Evolutionary conservation across 2,888 invertebrate genomes (phyloP).

Genomic region (Ornithoptera alexandrae): DNA sequence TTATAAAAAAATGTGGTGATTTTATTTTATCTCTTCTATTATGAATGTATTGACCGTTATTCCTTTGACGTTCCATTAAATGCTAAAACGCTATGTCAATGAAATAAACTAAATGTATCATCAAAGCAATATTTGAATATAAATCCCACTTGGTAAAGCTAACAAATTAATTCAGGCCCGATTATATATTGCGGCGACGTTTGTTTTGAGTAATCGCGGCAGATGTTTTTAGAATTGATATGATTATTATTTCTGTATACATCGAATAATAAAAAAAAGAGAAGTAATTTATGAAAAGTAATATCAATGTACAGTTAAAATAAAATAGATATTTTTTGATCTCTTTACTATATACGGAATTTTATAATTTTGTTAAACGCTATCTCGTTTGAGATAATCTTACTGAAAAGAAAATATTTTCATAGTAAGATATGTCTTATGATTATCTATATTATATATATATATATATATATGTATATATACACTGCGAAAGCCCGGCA

Average conservation of each 20-base stretch:
- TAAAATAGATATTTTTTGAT: too few relatives aligned
- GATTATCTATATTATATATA: too few relatives aligned
- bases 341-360: too few relatives aligned
- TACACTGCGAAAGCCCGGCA: too few relatives aligned
- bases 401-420: too few relatives aligned
- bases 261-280: slow-evolving; percentile 8
- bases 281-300: not conserved
- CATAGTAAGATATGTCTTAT: too few relatives aligned
- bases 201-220: slow-evolving; percentile 25
- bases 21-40: too few relatives aligned
- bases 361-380: too few relatives aligned
- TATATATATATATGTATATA: too few relatives aligned
- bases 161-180: slow-evolving; percentile 27
- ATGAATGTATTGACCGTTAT: too few relatives aligned
- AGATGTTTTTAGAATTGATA: slow-evolving; percentile 28
- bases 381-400: too few relatives aligned
- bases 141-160: slow-evolving; percentile 25
- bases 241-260: slow-evolving; percentile 10
- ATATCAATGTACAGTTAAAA: not conserved
- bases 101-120: slow-evolving; percentile 24
- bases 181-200: slow-evolving; percentile 19
- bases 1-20: too few relatives aligned
- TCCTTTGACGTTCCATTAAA: not conserved
- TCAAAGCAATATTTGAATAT: slow-evolving; percentile 26
- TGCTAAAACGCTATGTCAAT: slow-evolving; percentile 12